Conservation (phyloP, 1,140 invertebrate genomes). For the Pemphigus obesinymphae region DNA sequence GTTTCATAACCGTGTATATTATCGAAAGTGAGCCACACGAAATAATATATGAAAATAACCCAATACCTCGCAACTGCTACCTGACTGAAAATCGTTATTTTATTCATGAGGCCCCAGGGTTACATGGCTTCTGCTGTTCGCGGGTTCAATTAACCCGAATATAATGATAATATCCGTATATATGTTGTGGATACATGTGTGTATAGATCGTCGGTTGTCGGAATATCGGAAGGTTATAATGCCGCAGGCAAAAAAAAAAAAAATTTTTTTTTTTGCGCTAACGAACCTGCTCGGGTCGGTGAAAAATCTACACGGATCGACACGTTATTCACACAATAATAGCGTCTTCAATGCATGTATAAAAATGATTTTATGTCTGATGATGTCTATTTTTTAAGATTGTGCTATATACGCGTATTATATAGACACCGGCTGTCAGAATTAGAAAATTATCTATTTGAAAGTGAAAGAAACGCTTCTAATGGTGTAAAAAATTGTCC, state of each 20-base stretch:
- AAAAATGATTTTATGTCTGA: too few relatives aligned
- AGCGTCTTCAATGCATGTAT: background rate
- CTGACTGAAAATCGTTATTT: conserved; percentile 25
- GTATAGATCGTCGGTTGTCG: background rate
- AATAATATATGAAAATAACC: background rate
- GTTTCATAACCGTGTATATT: background rate
- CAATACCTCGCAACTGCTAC: background rate
- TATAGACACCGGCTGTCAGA: too few relatives aligned
- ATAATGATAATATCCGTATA: conserved; percentile 9
- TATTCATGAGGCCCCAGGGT: conserved; percentile 10
- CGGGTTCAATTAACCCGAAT: conserved; percentile 25
- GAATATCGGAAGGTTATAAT: background rate
- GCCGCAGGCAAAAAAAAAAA: background rate
- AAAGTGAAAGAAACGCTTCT: too few relatives aligned
- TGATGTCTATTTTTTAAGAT: too few relatives aligned
- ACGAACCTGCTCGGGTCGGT: background rate
- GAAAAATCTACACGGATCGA: background rate
- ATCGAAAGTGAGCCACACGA: background rate
- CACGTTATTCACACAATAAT: background rate
- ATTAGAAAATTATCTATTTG: too few relatives aligned
- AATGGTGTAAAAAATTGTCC: too few relatives aligned
- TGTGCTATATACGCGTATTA: too few relatives aligned
- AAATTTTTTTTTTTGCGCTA: conserved; percentile 30
- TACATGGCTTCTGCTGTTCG: conserved; percentile 15
- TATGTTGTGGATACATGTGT: background rate